These are phyloP conservation scores for Falco peregrinus DNA, from an alignment of 2,797 vertebrate genomes.

Conservation along the genomic window DNA sequence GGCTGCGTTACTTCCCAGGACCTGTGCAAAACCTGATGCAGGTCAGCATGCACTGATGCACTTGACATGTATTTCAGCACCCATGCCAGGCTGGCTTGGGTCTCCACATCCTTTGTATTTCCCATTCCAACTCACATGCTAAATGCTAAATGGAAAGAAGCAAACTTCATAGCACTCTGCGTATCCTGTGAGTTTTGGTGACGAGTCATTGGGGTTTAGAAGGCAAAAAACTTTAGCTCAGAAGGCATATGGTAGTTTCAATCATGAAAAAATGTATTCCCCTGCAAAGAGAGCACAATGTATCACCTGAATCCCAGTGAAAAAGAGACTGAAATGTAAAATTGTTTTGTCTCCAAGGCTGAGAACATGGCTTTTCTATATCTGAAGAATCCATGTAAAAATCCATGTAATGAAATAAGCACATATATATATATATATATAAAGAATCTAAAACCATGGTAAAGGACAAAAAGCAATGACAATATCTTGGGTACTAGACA, in stretches of 20 bases:
- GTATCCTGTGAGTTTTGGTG: not conserved
- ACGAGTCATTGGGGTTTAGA: not conserved
- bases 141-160: not conserved
- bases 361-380: not conserved
- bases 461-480: not conserved
- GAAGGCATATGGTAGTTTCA: not conserved
- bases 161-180: not conserved
- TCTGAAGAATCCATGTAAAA: not conserved
- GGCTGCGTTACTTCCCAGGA: rapidly evolving
- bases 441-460: not conserved
- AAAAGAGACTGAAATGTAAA: not conserved
- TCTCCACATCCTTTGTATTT: not conserved
- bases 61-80: not conserved
- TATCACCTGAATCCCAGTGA: not conserved
- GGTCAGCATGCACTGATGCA: not conserved
- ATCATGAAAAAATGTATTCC: not conserved
- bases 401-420: not conserved
- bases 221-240: not conserved
- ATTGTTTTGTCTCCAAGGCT: not conserved
- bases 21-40: not conserved
- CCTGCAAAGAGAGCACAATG: not conserved
- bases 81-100: not conserved
- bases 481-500: not conserved
- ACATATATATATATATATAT: not conserved
- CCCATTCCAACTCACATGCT: not conserved